These are phyloP conservation scores for Diploptera punctata DNA, from an alignment of 2,888 invertebrate genomes.

Conservation along the genomic window DNA sequence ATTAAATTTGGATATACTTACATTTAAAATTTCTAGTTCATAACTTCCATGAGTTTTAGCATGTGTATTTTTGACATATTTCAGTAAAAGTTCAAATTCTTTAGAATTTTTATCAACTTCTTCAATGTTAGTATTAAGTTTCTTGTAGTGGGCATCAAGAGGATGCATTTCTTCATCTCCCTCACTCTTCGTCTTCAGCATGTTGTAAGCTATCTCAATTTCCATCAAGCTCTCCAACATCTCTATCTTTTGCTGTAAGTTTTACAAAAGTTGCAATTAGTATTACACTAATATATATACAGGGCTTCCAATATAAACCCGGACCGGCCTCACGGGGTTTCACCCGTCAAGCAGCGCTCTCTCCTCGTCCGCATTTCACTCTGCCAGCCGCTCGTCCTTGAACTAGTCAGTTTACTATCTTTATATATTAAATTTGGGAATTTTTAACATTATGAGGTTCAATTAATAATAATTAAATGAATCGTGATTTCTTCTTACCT, in stretches of 20 bases:
- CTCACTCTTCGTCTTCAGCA: conserved; percentile 62
- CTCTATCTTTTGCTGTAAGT: conserved; percentile 67
- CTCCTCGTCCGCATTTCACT: too few species aligned
- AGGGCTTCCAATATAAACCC: too few species aligned
- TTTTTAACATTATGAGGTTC: too few species aligned
- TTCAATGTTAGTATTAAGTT: conserved; percentile 82
- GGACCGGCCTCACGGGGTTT: too few species aligned
- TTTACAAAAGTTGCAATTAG: conserved; percentile 36
- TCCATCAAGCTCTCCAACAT: conserved; percentile 95
- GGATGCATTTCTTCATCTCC: conserved; percentile 60
- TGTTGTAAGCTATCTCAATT: conserved; percentile 92
- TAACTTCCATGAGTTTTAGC: conserved; percentile 86
- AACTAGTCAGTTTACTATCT: too few species aligned
- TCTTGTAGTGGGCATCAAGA: conserved; percentile 85
- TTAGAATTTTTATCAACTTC: conserved; percentile 69
- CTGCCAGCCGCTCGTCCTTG: too few species aligned
- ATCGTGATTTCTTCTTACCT: too few species aligned
- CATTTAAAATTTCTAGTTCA: conserved; percentile 72
- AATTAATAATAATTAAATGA: too few species aligned
- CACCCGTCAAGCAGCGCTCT: too few species aligned
- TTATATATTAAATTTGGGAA: too few species aligned
- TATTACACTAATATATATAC: too few species aligned
- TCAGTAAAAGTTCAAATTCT: conserved; percentile 75
- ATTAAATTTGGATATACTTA: too few species aligned
- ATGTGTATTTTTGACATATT: conserved; percentile 91